phyloP scores from a whole-genome alignment of 2,888 invertebrate genomes.

The Drosophila rubida region DNA sequence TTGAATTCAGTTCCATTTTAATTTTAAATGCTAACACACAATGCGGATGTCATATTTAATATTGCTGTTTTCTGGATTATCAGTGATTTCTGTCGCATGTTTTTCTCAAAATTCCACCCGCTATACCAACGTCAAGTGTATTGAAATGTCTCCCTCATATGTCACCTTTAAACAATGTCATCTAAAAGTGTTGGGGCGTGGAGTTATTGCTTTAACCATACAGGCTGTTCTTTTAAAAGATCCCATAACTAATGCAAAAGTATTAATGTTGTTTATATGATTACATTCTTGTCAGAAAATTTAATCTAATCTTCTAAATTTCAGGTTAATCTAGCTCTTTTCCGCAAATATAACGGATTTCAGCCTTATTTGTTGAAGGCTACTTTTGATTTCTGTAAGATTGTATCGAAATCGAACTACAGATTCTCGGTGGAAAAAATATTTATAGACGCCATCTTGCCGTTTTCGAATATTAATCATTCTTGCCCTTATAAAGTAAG shows the following conservation, averaged over 20 bases:
- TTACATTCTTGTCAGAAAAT: no score
- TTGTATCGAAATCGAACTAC: accelerated
- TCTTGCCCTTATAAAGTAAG: slow-evolving; percentile 34
- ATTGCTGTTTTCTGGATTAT: neutral
- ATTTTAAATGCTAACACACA: neutral
- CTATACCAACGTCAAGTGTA: slow-evolving; percentile 13
- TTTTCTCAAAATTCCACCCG: neutral
- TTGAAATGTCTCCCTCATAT: slow-evolving; percentile 4
- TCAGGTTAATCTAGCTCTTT: slow-evolving; percentile 25
- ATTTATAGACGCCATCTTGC: accelerated
- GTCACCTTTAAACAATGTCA: neutral
- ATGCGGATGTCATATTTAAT: neutral
- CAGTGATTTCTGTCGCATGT: neutral
- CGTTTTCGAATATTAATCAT: slow-evolving; percentile 30
- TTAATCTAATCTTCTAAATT: neutral
- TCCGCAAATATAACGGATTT: slow-evolving; percentile 28
- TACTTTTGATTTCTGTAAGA: slow-evolving; percentile 27
- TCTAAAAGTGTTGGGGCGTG: slow-evolving; percentile 6
- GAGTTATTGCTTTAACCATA: slow-evolving; percentile 2
- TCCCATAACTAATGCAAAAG: slow-evolving; percentile 7
- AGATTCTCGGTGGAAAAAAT: slow-evolving; percentile 2
- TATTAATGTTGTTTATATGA: neutral
- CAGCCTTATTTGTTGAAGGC: slow-evolving; percentile 28
- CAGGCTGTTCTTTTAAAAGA: neutral
- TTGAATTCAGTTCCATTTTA: neutral